Conservation (phyloP, 2,888 invertebrate genomes). For the Polyommatus icarus region DNA sequence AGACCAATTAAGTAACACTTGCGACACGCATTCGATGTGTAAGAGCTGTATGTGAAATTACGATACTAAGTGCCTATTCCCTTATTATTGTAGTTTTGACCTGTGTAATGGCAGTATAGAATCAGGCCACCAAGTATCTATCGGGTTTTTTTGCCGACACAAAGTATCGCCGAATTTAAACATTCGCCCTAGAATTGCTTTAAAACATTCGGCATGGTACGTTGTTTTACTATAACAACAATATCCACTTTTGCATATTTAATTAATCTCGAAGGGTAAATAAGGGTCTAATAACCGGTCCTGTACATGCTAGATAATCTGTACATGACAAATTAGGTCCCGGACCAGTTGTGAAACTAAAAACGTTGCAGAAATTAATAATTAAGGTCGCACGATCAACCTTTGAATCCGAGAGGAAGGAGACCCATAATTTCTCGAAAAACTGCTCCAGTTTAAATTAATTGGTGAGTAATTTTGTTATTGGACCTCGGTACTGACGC, state of each 20-base stretch:
- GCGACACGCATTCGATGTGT: not conserved
- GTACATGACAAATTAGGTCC: conserved; percentile 1
- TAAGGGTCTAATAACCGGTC: not conserved
- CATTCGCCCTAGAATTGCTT: too few species aligned
- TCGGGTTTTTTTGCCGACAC: too few species aligned
- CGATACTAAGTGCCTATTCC: not conserved
- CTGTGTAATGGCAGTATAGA: not conserved
- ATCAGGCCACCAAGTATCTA: too few species aligned
- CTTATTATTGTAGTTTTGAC: not conserved
- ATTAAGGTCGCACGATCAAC: conserved; percentile 33
- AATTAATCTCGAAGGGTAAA: not conserved
- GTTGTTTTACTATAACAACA: not conserved
- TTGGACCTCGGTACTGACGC: conserved; percentile 49
- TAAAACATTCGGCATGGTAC: too few species aligned
- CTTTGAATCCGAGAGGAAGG: conserved; percentile 36
- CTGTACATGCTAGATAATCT: not conserved
- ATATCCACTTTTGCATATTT: not conserved
- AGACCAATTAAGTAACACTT: conserved; percentile 38
- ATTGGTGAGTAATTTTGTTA: conserved; percentile 48
- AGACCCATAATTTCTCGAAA: conserved; percentile 40
- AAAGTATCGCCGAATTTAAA: too few species aligned
- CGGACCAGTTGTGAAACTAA: conserved; percentile 2
- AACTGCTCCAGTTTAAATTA: conserved; percentile 49
- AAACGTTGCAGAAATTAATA: conserved; percentile 25
- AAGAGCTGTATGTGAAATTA: not conserved